These are phyloP conservation scores for Heteromyza rotundicornis DNA, from an alignment of 2,888 invertebrate genomes.

Conservation along the genomic window DNA sequence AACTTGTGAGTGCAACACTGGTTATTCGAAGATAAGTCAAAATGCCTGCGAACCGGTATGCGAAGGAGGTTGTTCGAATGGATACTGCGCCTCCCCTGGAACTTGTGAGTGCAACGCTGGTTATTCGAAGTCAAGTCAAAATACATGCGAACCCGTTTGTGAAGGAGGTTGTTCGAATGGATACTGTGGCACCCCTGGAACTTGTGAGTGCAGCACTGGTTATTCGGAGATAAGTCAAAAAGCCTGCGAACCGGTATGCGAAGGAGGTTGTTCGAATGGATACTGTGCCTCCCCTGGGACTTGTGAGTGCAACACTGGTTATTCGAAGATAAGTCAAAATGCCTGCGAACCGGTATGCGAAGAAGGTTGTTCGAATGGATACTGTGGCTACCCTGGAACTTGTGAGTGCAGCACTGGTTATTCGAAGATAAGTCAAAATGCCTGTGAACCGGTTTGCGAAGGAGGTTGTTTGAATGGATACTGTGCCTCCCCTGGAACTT, in stretches of 20 bases:
- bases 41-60: constrained; percentile 35
- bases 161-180: constrained; percentile 42
- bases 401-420: constrained; percentile 42
- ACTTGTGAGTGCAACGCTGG: constrained; percentile 39
- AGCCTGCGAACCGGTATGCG: constrained; percentile 30
- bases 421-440: background rate
- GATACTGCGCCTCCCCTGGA: constrained; percentile 50
- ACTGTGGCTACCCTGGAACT: constrained; percentile 40
- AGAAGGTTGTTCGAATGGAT: constrained; percentile 48
- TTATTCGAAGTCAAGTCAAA: constrained; percentile 18
- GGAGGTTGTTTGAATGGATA: constrained; percentile 47
- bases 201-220: constrained; percentile 37
- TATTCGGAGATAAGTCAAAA: constrained; percentile 11
- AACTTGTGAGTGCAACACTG: constrained; percentile 72
- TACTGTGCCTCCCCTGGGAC: background rate
- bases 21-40: constrained; percentile 60
- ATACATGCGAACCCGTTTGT: constrained; percentile 62
- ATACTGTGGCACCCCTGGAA: constrained; percentile 48
- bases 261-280: background rate
- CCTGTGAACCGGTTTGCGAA: constrained; percentile 35
- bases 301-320: constrained; percentile 10
- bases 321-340: background rate
- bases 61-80: constrained; percentile 43
- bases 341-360: constrained; percentile 55
- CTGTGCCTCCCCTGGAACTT: constrained; percentile 21